Base-by-base conservation (phyloP, 1,140 invertebrate species). In the Penaeus japonicus region DNA sequence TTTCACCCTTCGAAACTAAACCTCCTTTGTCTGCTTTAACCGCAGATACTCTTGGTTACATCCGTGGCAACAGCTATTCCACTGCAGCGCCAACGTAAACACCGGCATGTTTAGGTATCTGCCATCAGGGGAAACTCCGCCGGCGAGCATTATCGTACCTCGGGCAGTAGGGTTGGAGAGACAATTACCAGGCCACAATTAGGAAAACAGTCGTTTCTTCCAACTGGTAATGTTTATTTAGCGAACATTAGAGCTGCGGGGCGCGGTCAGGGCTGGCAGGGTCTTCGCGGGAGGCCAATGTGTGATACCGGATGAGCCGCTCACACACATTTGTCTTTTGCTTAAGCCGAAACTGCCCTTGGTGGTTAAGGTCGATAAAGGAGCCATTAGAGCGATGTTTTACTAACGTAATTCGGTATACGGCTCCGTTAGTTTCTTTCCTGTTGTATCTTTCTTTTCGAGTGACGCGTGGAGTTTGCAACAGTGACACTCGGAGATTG, bases 141-240 rank as follows among this genome's bases (percentile, higher is more conserved):
- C 47, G 47, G 47, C 10, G 47, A 47, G 10, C 47, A 47, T 47
- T 47, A 47, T 47, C 47, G 47, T 47, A 15, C 47, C 47, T 47
- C 47, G 47, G 47, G 47, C 47, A 47, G 47, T 12, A 15, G 47
- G 47, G 47, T 47, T 47, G 47, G 10, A 47, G 47, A 47, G 47
- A 47, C 47, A 47, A 24, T 73, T 20, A 18, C 70, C 35, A 15
- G 70, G 35, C 27, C 24, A 27, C 70, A 73, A 27, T 73, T 73
- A 30, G 27, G 32, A 32, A 30, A 83, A 39, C 55, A 32, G 24
- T 62, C 55, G 54, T 65, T 20, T 83, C 81, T 39, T 35, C 81
- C 24, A 57, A 83, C 81, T 83, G 81, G 59, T 83, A 27, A 35
- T 59, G 57, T 83, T 62, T 83, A 57, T 59, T 83, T 83, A 59